These are phyloP conservation scores for Protobothrops flavoviridis DNA, from an alignment of 2,113 vertebrate genomes.

Conservation along the genomic window DNA sequence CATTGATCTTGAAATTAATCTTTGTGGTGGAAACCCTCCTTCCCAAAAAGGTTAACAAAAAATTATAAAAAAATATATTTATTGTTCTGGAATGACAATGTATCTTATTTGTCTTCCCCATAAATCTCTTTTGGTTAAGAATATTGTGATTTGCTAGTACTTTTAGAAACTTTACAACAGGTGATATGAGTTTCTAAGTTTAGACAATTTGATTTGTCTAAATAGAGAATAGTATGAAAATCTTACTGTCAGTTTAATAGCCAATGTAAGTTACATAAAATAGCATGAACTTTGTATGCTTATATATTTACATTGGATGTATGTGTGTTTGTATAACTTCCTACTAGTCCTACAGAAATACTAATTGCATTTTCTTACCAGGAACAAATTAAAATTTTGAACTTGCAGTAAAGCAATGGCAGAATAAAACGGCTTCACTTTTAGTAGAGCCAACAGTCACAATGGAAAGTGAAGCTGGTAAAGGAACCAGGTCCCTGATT, in stretches of 20 bases:
- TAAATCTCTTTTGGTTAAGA: neutral
- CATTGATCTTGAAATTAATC: neutral
- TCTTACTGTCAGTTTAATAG: neutral
- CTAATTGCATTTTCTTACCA: slow-evolving; percentile 18
- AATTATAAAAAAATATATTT: slow-evolving; percentile 1
- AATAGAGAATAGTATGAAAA: neutral
- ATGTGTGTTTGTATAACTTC: neutral
- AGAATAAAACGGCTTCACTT: neutral
- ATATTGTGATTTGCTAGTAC: neutral
- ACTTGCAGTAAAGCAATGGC: neutral
- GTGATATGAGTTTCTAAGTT: neutral
- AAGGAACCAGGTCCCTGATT: neutral
- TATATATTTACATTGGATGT: neutral
- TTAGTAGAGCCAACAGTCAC: neutral
- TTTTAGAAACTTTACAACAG: slow-evolving; percentile 2
- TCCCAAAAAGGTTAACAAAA: neutral
- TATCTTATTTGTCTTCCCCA: neutral
- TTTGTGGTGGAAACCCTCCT: neutral
- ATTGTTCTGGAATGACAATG: neutral
- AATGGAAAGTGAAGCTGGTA: neutral
- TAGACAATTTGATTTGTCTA: neutral
- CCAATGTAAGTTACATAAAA: neutral
- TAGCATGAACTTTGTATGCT: slow-evolving; percentile 14
- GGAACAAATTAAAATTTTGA: slow-evolving; percentile 13
- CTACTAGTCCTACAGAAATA: neutral